Evolutionary conservation across 2,888 invertebrate species (phyloP).

Genomic region (Rhagonycha fulva): DNA sequence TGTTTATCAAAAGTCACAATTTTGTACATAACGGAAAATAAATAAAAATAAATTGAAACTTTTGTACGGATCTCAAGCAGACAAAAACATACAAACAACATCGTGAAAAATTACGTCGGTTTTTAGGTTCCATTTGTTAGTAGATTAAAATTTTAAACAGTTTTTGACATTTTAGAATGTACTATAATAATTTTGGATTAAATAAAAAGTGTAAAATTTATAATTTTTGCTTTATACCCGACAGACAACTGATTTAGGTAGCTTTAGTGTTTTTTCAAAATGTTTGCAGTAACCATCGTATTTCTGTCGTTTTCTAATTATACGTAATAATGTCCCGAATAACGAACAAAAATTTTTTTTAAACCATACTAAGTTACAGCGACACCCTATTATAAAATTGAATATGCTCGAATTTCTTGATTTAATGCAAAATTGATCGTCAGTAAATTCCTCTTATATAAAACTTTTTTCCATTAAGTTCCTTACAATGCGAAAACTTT

Average conservation of each 20-base stretch:
- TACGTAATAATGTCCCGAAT: background rate
- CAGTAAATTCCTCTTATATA: background rate
- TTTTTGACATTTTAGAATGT: background rate
- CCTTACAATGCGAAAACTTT: background rate
- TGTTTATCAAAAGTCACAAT: conserved; percentile 15
- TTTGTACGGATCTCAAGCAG: background rate
- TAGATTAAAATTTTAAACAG: background rate
- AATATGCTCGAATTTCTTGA: background rate
- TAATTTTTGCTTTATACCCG: too few relatives aligned
- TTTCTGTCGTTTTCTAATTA: background rate
- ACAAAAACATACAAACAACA: background rate
- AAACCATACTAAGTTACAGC: background rate
- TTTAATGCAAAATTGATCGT: background rate
- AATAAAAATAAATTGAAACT: conserved; percentile 7
- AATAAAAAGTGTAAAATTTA: background rate
- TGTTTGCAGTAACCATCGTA: background rate
- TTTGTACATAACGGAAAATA: conserved; percentile 13
- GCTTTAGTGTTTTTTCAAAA: background rate
- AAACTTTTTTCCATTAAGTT: background rate
- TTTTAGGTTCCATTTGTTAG: background rate
- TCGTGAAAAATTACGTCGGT: background rate
- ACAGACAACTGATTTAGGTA: background rate
- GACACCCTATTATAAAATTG: background rate
- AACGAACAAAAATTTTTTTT: background rate
- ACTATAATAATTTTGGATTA: background rate